Evolutionary conservation across 2,113 vertebrate species (phyloP).

Genomic region (Corythaeola cristata): DNA sequence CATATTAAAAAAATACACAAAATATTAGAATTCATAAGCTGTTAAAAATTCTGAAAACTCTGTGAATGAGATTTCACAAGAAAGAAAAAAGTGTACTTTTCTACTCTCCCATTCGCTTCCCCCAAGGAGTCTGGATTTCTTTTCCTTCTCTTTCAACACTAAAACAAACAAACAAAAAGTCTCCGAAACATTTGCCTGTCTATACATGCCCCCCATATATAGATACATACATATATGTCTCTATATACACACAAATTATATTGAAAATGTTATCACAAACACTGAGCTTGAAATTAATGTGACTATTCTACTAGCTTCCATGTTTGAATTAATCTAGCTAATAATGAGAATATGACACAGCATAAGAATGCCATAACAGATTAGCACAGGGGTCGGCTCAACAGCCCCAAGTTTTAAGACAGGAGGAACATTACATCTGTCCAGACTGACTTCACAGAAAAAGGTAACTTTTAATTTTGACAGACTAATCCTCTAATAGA

Average conservation of each 20-base stretch:
- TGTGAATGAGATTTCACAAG: background rate
- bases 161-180: background rate
- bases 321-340: background rate
- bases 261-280: background rate
- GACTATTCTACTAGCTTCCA: background rate
- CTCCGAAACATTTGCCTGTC: background rate
- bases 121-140: background rate
- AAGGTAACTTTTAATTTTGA: background rate
- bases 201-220: accelerated
- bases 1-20: background rate
- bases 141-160: background rate
- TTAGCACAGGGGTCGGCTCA: background rate
- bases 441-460: background rate
- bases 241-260: background rate
- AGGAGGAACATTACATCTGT: background rate
- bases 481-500: background rate
- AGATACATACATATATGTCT: background rate
- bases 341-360: background rate
- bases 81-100: background rate
- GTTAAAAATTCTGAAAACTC: background rate
- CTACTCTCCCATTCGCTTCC: background rate
- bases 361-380: background rate
- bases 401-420: background rate
- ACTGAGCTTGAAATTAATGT: background rate
- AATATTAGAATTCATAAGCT: background rate